Conservation (phyloP, 2,888 invertebrate species). For the Omphaloscelis lunosa region DNA sequence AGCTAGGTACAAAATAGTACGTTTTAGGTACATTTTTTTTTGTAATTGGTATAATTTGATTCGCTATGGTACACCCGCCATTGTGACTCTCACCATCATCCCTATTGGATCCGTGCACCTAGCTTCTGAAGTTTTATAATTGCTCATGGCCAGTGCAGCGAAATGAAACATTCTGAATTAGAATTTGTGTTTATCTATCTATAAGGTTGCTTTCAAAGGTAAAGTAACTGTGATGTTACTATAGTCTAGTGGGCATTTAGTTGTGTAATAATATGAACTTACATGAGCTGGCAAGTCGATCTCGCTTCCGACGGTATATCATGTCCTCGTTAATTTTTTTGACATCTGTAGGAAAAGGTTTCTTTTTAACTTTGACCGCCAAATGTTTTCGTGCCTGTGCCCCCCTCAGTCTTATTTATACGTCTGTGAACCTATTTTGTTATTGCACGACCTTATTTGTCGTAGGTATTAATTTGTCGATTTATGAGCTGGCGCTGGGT, state of each 20-base stretch:
- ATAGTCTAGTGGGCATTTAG: neutral
- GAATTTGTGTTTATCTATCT: neutral
- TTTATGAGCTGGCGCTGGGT: no score
- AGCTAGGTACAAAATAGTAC: no score
- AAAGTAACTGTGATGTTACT: neutral
- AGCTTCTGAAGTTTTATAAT: neutral
- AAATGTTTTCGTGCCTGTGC: no score
- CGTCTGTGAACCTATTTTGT: no score
- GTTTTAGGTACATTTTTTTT: no score
- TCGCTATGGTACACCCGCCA: no score
- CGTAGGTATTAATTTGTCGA: no score
- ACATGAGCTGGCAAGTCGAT: constrained; percentile 29
- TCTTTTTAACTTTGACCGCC: neutral
- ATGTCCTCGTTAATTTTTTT: constrained; percentile 61
- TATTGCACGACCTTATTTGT: no score
- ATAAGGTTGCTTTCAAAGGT: neutral
- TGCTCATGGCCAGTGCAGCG: neutral
- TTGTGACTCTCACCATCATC: no score
- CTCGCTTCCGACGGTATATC: constrained; percentile 54
- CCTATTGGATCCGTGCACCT: neutral
- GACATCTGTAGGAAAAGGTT: constrained; percentile 42
- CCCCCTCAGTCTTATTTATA: no score
- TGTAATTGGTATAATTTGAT: no score
- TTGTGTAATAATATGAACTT: constrained; percentile 2
- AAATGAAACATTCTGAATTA: neutral